A percentile compares a stretch with the other conserved stretches of the same genome.
Evolutionary conservation across 2,113 vertebrate species (phyloP).

Genomic region (Telmatochromis brichardi): DNA sequence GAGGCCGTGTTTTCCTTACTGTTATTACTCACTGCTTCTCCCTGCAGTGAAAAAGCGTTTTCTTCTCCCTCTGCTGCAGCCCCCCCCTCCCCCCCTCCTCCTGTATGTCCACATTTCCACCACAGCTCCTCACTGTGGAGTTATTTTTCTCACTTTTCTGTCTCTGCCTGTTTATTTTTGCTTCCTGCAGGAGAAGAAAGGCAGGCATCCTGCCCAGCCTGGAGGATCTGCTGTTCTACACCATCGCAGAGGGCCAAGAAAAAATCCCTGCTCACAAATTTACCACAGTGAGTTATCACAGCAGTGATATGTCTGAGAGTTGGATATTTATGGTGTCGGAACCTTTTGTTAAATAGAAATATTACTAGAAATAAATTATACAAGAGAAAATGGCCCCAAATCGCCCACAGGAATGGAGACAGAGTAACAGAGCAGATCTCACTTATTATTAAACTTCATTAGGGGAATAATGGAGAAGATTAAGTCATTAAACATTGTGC

Average conservation of each 20-base stretch:
- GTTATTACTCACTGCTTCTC: slow-evolving; percentile 24
- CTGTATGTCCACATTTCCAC: not conserved
- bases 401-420: not conserved
- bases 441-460: not conserved
- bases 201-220: slow-evolving; percentile 93
- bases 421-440: not conserved
- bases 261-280: slow-evolving; percentile 97
- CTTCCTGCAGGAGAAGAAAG: slow-evolving; percentile 82
- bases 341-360: not conserved
- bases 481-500: not conserved
- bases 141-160: not conserved
- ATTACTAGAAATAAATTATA: not conserved
- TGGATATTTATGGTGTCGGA: not conserved
- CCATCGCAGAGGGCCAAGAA: slow-evolving; percentile 97
- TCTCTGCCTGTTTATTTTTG: not conserved
- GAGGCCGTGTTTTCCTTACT: not conserved
- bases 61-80: slow-evolving; percentile 10
- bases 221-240: slow-evolving; percentile 98
- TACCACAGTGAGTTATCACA: slow-evolving; percentile 77
- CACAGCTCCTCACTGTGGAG: not conserved
- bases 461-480: not conserved
- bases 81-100: not conserved
- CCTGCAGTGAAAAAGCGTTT: slow-evolving; percentile 7
- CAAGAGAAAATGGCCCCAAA: not conserved
- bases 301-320: not conserved